Base-by-base conservation (phyloP, 30 jellyfish, hydroid and myxozoan genomes). In the Catostylus mosaicus region DNA sequence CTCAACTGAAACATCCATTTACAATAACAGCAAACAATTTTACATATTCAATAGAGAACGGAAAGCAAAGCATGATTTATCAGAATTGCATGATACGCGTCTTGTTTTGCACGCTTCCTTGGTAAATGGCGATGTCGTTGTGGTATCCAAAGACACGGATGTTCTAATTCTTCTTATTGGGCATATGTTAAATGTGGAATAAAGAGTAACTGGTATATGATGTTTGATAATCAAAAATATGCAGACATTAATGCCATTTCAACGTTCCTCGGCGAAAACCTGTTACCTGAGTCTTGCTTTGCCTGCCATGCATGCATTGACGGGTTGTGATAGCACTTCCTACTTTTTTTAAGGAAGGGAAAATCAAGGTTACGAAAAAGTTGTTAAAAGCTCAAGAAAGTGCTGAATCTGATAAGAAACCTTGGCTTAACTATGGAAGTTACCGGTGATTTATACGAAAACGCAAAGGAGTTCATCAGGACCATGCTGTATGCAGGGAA, bases 91-190 rank as follows among this genome's bases (percentile, higher is more conserved):
- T n/a, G n/a, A n/a, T n/a, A n/a, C n/a, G n/a, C n/a, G n/a, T n/a
- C 63, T 75, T 22, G 77, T 75, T 59, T 51, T 48, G n/a, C 87
- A 75, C 65, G 87, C 87, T 31, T 75, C 56, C 51, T 36, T 75
- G 22, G 87, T 24, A 75, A 62, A 54, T 52, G 56, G 37, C 34
- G 78, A 74, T 74, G 20, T 57, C 7, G 75, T 75, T 20, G 48
- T 75, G 31, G 78, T 75, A 23, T 75, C 78, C 65, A 51, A 75
- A 35, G 87, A 75, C 32, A 75, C 79, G 56, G 77, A 75, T 56
- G 87, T 75, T 11, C 56, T 51, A 33, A 38, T 75, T 29, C 77
- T 75, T 34, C 87, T 75, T 43, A 26, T 3, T 57, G 77, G 78
- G 77, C 67, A 31, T 40, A 27, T 56, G 45, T 40, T 34, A 60